Percentiles rank a stretch among this genome's conserved stretches.
Evolutionary conservation across 2,113 vertebrate species (phyloP).

Genomic region (Astatoreochromis straeleni): DNA sequence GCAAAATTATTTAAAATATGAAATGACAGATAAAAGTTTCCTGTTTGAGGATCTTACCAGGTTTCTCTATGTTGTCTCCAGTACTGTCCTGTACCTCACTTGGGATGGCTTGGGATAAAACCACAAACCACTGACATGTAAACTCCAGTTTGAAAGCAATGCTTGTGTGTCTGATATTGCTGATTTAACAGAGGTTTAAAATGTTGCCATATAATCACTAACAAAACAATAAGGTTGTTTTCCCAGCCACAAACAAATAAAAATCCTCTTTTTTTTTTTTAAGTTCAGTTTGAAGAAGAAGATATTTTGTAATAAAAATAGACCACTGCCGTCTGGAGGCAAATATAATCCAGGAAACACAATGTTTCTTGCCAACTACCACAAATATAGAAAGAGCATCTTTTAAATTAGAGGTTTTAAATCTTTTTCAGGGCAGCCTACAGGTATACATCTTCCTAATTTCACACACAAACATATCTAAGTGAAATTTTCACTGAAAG

Average conservation of each 20-base stretch:
- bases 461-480: not conserved
- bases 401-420: not conserved
- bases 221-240: not conserved
- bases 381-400: not conserved
- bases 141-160: conserved; percentile 8
- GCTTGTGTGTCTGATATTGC: not conserved
- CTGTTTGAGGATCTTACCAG: conserved; percentile 64
- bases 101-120: conserved; percentile 76
- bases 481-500: not conserved
- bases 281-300: not conserved
- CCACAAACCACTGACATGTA: conserved; percentile 60
- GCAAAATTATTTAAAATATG: conserved; percentile 32
- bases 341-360: not conserved
- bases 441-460: not conserved
- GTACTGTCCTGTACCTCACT: conserved; percentile 74
- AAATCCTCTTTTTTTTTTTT: not conserved
- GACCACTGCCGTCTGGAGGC: rapidly evolving
- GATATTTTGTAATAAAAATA: not conserved
- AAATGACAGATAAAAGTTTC: conserved; percentile 16
- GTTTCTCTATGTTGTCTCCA: conserved; percentile 73
- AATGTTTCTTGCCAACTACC: not conserved
- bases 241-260: not conserved
- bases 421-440: not conserved
- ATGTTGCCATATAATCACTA: not conserved
- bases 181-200: not conserved